Evolutionary conservation across 2,113 vertebrate genomes (phyloP), one percentile per base, ranked within the genome.

Genomic region (Phaethornis superciliosus): DNA sequence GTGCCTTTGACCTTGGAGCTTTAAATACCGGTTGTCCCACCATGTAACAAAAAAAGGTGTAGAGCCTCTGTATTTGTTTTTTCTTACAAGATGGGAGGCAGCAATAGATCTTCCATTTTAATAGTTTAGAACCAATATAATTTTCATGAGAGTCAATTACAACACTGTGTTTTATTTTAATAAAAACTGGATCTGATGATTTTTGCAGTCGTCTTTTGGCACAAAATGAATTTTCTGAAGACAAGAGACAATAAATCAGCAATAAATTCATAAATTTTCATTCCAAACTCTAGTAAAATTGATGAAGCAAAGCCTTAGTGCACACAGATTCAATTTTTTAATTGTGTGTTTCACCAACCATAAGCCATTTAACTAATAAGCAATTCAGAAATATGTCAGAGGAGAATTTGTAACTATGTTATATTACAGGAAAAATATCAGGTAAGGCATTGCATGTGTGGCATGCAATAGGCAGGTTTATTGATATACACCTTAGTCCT

Each of bases 1-100:
- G 89, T 22, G 40, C 21, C 62, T 85, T 74, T 97, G 95, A 97
- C 95, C 96, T 94, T 95, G 85, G 93, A 95, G 65, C 10, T 83
- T 95, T 70, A 95, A 40, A 96, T 92, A 92, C 94, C 96, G 64
- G 86, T 95, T 93, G 64, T 94, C 74, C 55, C 30, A 77, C 68
- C 40, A 60, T 0, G 2, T 81, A 67, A 71, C 59, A 83, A 96
- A 95, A 72, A 69, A 6, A 33, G 40, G 40, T 27, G 14, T 54
- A 44, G 86, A 89, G 17, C 26, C 67, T 33, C 47, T 49, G 47
- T 47, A 82, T 59, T 87, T 62, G 32, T 5, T 85, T 85, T 74
- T 59, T 23, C 54, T 60, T 75, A 62, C 74, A 95, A 69, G 12
- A 22, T 68, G 40, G 35, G 18, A 93, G 26, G 42, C 69, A 70